Evolutionary conservation across 2,888 invertebrate genomes (phyloP), one percentile per base, ranked within the genome.

Genomic region (Anticlea derivata): DNA sequence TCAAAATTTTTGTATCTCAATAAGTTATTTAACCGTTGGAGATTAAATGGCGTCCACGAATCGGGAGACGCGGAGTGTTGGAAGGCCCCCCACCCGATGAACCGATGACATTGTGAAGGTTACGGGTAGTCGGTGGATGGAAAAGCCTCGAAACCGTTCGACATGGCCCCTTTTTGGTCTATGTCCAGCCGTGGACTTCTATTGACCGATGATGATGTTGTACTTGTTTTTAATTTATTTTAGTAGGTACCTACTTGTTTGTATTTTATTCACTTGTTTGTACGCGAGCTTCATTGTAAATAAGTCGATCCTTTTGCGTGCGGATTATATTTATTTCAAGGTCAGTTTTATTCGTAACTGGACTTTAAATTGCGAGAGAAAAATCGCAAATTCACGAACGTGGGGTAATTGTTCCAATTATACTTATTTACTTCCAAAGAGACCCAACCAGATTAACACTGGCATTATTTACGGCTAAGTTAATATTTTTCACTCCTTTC

Each of bases 1-100:
- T 51, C 26, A 55, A 51, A 37, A 44, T 48, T 50, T 60, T 51
- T 54, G 50, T 56, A 60, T 63, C 54, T 61, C 44, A 50, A 50
- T 58, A 43, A 54, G 54, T 51, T 50, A 53, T 55, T 44, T n/a
- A n/a, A n/a, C n/a, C n/a, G n/a, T n/a, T n/a, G n/a, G n/a, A n/a
- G n/a, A n/a, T n/a, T n/a, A n/a, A n/a, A n/a, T n/a, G n/a, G n/a
- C n/a, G n/a, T n/a, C n/a, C n/a, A n/a, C n/a, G n/a, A n/a, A n/a
- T n/a, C n/a, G n/a, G n/a, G n/a, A n/a, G n/a, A n/a, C n/a, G n/a
- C n/a, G n/a, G n/a, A n/a, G n/a, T n/a, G n/a, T n/a, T n/a, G n/a
- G n/a, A n/a, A n/a, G n/a, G n/a, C n/a, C n/a, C n/a, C n/a, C n/a
- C n/a, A n/a, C n/a, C n/a, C n/a, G n/a, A n/a, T n/a, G n/a, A n/a